These are phyloP conservation scores for Drosophila tropicalis DNA, from an alignment of 1,140 invertebrate species.

Conservation along the genomic window DNA sequence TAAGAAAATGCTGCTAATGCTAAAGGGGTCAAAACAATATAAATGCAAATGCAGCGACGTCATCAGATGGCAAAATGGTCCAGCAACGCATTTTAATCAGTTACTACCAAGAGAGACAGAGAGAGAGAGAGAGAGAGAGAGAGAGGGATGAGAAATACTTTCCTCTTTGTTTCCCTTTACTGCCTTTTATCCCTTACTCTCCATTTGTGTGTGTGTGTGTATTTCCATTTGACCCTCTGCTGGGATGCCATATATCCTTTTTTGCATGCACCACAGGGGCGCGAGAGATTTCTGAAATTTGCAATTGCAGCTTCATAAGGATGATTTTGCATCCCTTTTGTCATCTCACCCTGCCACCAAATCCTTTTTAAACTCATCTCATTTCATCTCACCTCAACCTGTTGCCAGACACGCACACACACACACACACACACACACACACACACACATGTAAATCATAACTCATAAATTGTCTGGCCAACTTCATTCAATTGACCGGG, in stretches of 20 bases:
- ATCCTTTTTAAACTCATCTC: too few species aligned
- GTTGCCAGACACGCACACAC: slow-evolving; percentile 3
- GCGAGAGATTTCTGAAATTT: slow-evolving; percentile 4
- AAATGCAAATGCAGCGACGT: slow-evolving; percentile 74
- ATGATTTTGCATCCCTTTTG: not conserved
- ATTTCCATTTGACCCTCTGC: not conserved
- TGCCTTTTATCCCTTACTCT: not conserved
- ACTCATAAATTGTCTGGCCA: slow-evolving; percentile 13
- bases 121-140: too few species aligned
- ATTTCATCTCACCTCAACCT: not conserved
- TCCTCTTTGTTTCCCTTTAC: not conserved
- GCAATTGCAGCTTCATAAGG: slow-evolving; percentile 1
- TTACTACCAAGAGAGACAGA: slow-evolving; percentile 21
- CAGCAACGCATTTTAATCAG: slow-evolving; percentile 79
- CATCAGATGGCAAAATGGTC: slow-evolving; percentile 33
- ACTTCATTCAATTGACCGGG: slow-evolving; percentile 10
- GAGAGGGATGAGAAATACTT: not conserved
- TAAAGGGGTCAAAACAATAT: slow-evolving; percentile 77
- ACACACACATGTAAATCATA: slow-evolving; percentile 8
- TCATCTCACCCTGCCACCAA: too few species aligned
- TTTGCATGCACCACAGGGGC: not conserved
- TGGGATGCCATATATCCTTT: not conserved
- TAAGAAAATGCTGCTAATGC: slow-evolving; percentile 70
- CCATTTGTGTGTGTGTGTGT: not conserved
- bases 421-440: not conserved